Evolutionary conservation across 35 echinoderm and acorn worm genomes (phyloP).

Genomic region (Diadema setosum): DNA sequence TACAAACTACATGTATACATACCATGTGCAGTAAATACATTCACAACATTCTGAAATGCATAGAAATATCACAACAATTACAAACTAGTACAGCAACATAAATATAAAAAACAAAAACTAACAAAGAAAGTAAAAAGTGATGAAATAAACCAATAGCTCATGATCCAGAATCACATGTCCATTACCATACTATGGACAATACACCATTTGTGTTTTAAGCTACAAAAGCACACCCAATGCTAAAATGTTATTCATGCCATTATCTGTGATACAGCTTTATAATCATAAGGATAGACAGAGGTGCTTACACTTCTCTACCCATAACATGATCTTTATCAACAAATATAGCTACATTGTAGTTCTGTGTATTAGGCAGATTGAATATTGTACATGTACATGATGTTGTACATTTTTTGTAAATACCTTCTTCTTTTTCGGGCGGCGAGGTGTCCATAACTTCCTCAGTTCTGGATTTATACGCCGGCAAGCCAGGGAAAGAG

Average conservation of each 20-base stretch:
- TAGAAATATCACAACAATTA: background rate
- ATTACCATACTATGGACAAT: too few species aligned
- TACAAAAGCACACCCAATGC: too few species aligned
- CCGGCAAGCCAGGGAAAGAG: background rate
- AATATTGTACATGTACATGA: background rate
- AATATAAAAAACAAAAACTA: background rate
- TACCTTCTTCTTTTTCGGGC: background rate
- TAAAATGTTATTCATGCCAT: background rate
- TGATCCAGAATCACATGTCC: too few species aligned
- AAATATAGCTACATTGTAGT: background rate
- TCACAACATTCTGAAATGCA: background rate
- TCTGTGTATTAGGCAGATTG: background rate
- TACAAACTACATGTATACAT: background rate
- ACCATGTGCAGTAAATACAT: too few species aligned
- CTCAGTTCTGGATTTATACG: background rate
- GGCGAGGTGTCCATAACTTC: background rate
- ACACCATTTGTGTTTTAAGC: too few species aligned
- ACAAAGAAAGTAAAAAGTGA: too few species aligned
- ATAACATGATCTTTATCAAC: background rate
- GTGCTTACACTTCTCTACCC: background rate
- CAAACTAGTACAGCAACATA: background rate
- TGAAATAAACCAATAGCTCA: too few species aligned
- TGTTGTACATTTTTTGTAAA: background rate
- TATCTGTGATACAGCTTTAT: background rate
- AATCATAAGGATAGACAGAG: background rate